phyloP scores from a whole-genome alignment of 2,797 vertebrate species.

The Arctocebus calabarensis region DNA sequence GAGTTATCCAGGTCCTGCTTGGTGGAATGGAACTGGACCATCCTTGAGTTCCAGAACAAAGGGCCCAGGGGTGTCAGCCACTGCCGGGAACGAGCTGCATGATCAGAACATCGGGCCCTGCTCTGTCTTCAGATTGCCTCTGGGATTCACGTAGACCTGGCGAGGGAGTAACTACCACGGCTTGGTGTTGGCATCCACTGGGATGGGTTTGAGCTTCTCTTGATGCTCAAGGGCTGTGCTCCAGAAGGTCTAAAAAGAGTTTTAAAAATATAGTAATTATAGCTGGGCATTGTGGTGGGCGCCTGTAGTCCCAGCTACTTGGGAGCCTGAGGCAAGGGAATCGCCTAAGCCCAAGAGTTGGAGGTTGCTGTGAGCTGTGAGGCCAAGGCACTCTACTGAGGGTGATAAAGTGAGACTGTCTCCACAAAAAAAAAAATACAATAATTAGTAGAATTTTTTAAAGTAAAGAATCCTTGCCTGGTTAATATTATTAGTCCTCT shows the following conservation, averaged over 20 bases:
- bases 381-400: no score
- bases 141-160: slow-evolving; percentile 95
- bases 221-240: no score
- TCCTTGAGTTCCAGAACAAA: slow-evolving; percentile 95
- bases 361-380: no score
- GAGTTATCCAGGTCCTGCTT: slow-evolving; percentile 96
- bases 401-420: no score
- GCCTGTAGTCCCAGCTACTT: no score
- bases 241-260: neutral
- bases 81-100: slow-evolving; percentile 96
- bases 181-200: slow-evolving; percentile 93
- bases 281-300: no score
- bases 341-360: no score
- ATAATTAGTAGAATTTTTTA: neutral
- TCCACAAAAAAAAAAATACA: neutral
- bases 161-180: slow-evolving; percentile 94
- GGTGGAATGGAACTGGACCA: slow-evolving; percentile 95
- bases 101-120: slow-evolving; percentile 96
- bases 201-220: slow-evolving; percentile 94
- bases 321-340: no score
- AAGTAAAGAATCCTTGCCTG: neutral
- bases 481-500: neutral
- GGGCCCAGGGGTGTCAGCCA: slow-evolving; percentile 95
- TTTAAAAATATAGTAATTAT: neutral
- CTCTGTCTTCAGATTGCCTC: slow-evolving; percentile 96